A percentile compares a stretch with the other conserved stretches of the same genome.
Evolutionary conservation across 2,113 vertebrate species (phyloP).

Genomic region (Aythya baeri): DNA sequence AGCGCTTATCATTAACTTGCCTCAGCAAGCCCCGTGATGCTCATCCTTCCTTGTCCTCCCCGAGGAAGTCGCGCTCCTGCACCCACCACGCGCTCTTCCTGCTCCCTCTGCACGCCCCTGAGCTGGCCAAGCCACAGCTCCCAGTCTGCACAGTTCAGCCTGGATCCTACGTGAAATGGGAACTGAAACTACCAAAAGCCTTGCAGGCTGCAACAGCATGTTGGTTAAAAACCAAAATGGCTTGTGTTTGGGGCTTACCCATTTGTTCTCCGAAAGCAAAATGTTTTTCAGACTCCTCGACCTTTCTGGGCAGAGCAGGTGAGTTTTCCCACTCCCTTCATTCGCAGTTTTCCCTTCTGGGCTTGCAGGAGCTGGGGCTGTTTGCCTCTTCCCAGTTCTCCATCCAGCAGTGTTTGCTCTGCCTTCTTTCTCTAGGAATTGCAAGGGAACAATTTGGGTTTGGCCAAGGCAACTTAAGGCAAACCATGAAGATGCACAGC

Average conservation of each 20-base stretch:
- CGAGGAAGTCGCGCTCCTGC: background rate
- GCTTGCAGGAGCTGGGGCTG: fast-evolving
- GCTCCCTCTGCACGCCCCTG: fast-evolving
- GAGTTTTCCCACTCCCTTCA: background rate
- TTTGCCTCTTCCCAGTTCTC: background rate
- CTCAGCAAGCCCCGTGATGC: background rate
- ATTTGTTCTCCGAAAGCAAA: background rate
- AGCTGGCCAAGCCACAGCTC: background rate
- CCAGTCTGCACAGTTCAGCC: background rate
- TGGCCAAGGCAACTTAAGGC: background rate
- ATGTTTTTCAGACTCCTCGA: background rate
- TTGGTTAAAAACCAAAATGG: background rate
- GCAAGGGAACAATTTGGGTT: background rate
- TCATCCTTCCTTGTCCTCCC: background rate
- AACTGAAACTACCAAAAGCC: fast-evolving
- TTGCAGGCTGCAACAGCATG: background rate
- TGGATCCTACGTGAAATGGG: fast-evolving
- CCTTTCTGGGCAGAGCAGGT: fast-evolving
- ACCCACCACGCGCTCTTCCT: background rate
- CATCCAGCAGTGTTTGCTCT: background rate
- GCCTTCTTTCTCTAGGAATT: background rate
- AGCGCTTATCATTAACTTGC: background rate
- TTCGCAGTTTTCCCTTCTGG: background rate
- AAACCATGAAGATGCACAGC: background rate
- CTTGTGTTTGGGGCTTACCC: background rate